A percentile compares a stretch with the other conserved stretches of the same genome.
phyloP scores from a whole-genome alignment of 2,113 vertebrate genomes.

The Raja brachyura region DNA sequence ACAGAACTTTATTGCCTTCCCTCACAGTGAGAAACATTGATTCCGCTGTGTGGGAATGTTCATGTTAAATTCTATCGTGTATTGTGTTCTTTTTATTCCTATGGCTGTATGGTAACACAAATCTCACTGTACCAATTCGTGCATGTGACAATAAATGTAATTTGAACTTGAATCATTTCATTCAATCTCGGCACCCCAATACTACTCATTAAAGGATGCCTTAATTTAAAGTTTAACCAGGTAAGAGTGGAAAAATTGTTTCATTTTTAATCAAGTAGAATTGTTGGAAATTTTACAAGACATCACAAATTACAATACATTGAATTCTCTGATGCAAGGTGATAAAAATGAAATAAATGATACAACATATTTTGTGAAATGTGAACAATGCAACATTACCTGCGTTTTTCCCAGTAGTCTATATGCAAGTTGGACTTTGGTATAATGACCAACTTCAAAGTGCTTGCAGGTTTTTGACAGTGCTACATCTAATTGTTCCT shows the following conservation, averaged over 20 bases:
- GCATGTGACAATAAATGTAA: no score
- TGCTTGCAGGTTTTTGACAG: conserved; percentile 97
- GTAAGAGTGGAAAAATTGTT: background rate
- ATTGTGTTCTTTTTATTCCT: no score
- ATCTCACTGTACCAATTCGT: no score
- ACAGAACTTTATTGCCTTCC: no score
- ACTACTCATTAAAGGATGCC: background rate
- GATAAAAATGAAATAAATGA: no score
- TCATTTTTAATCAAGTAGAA: background rate
- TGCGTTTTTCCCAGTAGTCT: conserved; percentile 93
- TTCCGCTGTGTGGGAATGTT: no score
- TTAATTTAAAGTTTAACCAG: background rate
- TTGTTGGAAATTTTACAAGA: background rate
- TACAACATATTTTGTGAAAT: background rate
- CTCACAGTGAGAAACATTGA: no score
- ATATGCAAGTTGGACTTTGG: conserved; percentile 92
- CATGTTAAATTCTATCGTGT: no score
- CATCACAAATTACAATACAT: background rate
- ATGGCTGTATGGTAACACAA: no score
- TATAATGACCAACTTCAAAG: conserved; percentile 92
- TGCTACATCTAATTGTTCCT: conserved; percentile 94
- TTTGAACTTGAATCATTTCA: background rate
- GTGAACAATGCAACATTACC: conserved; percentile 53
- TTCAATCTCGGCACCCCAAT: background rate
- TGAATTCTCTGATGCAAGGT: background rate